Percentiles rank a stretch among this genome's conserved stretches.
phyloP scores from a whole-genome alignment of 2,113 vertebrate genomes.

The Nothoprocta pentlandii region DNA sequence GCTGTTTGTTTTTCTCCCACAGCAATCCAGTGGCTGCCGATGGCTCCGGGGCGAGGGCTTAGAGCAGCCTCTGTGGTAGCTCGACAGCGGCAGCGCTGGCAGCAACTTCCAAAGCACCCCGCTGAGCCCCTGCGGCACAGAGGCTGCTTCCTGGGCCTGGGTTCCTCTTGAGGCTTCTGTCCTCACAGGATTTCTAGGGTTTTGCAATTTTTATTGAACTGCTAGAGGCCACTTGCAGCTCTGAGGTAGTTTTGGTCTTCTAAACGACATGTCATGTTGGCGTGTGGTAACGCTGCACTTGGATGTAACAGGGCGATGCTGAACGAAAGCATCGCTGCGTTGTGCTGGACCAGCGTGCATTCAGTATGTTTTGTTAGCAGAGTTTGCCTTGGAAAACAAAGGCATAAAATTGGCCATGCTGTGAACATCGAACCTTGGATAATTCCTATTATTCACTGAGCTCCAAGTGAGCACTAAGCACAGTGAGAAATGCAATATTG shows the following conservation, averaged over 20 bases:
- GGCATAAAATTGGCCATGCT: neutral
- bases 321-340: neutral
- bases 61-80: constrained; percentile 24
- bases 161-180: neutral
- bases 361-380: neutral
- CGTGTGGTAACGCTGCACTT: neutral
- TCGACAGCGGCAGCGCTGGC: constrained; percentile 62
- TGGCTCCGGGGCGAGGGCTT: constrained; percentile 39
- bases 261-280: neutral
- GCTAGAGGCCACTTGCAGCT: constrained; percentile 15
- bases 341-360: neutral
- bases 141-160: constrained; percentile 26
- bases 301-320: constrained; percentile 14
- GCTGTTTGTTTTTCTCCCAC: constrained; percentile 51
- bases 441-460: neutral
- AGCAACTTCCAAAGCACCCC: constrained; percentile 64
- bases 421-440: neutral
- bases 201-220: constrained; percentile 16
- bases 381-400: neutral
- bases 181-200: neutral
- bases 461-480: neutral
- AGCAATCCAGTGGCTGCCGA: neutral
- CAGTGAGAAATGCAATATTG: neutral
- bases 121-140: constrained; percentile 52
- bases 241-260: constrained; percentile 5